phyloP scores from a whole-genome alignment of 2,888 invertebrate genomes.

The Tetramorium bicarinatum region DNA sequence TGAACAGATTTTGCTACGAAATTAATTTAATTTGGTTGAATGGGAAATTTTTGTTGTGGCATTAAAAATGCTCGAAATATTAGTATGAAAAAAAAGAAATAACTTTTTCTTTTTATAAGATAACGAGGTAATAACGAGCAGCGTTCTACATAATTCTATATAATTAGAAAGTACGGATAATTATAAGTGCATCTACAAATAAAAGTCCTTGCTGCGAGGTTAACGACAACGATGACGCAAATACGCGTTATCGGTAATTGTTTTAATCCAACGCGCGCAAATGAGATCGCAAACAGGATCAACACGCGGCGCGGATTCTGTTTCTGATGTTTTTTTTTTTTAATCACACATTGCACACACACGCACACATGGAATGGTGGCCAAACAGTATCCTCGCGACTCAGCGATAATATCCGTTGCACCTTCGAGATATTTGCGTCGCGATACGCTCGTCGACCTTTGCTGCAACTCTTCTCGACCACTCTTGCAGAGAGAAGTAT shows the following conservation, averaged over 20 bases:
- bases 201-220: conserved; percentile 28
- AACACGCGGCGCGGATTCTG: background rate
- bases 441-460: conserved; percentile 27
- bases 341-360: background rate
- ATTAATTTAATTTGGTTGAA: background rate
- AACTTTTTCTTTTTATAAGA: background rate
- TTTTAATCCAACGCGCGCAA: background rate
- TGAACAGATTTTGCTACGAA: background rate
- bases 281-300: conserved; percentile 15
- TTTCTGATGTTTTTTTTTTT: background rate
- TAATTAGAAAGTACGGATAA: conserved; percentile 22
- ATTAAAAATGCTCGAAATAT: background rate
- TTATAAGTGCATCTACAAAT: conserved; percentile 10
- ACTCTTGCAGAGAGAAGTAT: background rate
- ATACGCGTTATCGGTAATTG: conserved; percentile 25
- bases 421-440: conserved; percentile 45
- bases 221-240: conserved; percentile 22
- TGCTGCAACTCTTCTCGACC: conserved; percentile 7
- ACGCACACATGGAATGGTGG: background rate
- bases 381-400: conserved; percentile 6
- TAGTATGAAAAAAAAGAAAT: background rate
- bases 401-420: conserved; percentile 16
- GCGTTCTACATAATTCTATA: background rate
- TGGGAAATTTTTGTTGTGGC: background rate
- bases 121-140: background rate